These are phyloP conservation scores for Macrochelys suwanniensis DNA, from an alignment of 2,797 vertebrate genomes.

Conservation along the genomic window DNA sequence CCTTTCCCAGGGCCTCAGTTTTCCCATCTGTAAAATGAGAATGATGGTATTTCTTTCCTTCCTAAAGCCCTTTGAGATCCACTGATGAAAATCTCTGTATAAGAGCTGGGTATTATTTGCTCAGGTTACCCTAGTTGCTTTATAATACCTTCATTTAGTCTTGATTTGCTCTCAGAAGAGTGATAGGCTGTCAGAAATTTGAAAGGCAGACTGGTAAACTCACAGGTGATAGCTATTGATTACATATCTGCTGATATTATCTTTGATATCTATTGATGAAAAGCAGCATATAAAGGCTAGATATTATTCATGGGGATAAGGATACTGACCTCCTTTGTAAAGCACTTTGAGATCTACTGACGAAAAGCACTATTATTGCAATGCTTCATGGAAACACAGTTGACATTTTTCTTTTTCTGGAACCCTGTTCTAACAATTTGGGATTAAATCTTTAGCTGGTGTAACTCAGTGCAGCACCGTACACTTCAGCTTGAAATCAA, in stretches of 20 bases:
- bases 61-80: background rate
- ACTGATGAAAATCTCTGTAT: background rate
- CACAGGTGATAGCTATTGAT: background rate
- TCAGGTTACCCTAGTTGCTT: background rate
- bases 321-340: background rate
- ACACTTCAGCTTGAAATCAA: background rate
- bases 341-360: background rate
- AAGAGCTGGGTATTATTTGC: background rate
- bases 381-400: background rate
- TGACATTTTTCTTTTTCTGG: fast-evolving
- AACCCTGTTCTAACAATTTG: background rate
- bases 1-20: background rate
- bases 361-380: background rate
- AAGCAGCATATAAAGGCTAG: background rate
- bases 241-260: background rate
- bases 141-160: background rate
- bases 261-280: background rate
- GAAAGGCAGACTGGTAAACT: background rate
- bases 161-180: background rate
- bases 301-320: background rate
- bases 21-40: background rate
- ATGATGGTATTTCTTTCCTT: background rate
- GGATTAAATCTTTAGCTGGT: background rate
- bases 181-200: background rate
- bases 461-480: background rate